Base-by-base conservation (phyloP, 2,797 vertebrate species). In the Tapera naevia region DNA sequence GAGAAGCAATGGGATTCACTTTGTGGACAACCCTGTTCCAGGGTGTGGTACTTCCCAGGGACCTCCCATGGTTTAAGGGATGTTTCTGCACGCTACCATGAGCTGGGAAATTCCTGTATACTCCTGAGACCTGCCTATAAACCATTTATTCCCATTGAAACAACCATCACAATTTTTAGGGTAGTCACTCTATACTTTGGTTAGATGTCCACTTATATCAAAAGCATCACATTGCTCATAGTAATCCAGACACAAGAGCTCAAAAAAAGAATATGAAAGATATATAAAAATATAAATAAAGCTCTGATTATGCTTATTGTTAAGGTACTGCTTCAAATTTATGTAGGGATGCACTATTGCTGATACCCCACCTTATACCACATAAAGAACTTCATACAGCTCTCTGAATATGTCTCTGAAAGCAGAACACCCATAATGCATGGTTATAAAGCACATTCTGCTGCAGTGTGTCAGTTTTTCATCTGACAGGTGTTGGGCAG, bases 401-500 rank as follows among this genome's bases (percentile, higher is more conserved):
- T 81, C 50, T 69, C 53, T 5, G 27, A 91, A 80, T 22, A 64
- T 28, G 41, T 24, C 33, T 86, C 69, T 45, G 66, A 91, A 86
- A 66, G 70, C 43, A 91, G 78, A 87, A 78, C 80, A 87, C 35
- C 61, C 39, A 33, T 48, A 67, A 8, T 1, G 12, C 22, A 9
- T 80, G 54, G 48, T 66, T 69, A 75, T 37, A 83, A 91, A 93
- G 79, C 62, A 86, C 66, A 72, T 83, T 86, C 65, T 72, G 73
- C 69, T 80, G 53, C 75, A 80, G 50, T 2, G 0, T 69, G 72
- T 92, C 75, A 65, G 57, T 62, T 86, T 71, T 81, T 86, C 8
- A 1, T 41, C 87, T 73, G 85, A 92, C 87, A 96, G 92, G 83
- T 86, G 92, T n/a, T 45, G 65, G 65, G 70, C 85, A 89, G 61